These are phyloP conservation scores for Lateolabrax maculatus DNA, from an alignment of 2,797 vertebrate species.

Conservation along the genomic window DNA sequence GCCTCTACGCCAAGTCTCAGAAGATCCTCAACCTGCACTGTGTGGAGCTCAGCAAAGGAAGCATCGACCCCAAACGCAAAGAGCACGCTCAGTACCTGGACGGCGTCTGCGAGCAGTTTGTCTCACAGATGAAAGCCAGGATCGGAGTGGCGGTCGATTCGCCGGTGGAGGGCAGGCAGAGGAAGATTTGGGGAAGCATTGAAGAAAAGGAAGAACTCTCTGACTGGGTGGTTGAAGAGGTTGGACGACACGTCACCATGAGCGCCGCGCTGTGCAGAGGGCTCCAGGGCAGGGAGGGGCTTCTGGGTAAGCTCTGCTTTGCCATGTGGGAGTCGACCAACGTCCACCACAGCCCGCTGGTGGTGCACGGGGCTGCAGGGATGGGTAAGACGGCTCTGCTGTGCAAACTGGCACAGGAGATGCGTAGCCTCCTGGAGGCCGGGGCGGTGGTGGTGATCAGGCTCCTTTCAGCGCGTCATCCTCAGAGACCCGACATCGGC, in stretches of 20 bases:
- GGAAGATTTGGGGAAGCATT: slow-evolving; percentile 43
- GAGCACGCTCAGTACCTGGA: slow-evolving; percentile 86
- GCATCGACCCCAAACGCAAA: slow-evolving; percentile 73
- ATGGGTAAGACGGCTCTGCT: slow-evolving; percentile 88
- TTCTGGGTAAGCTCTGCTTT: slow-evolving; percentile 82
- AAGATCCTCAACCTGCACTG: slow-evolving; percentile 77
- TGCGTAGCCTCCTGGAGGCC: slow-evolving; percentile 68
- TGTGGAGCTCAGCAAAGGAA: slow-evolving; percentile 80
- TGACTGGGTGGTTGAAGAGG: slow-evolving; percentile 79
- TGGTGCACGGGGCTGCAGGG: slow-evolving; percentile 83
- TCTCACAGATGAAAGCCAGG: slow-evolving; percentile 83
- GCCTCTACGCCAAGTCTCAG: slow-evolving; percentile 58
- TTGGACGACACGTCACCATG: slow-evolving; percentile 73
- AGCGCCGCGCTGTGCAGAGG: slow-evolving; percentile 59
- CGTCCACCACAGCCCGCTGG: slow-evolving; percentile 73
- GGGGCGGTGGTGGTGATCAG: slow-evolving; percentile 72
- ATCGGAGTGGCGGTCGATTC: slow-evolving; percentile 51
- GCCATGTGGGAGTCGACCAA: slow-evolving; percentile 74
- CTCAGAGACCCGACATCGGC: slow-evolving; percentile 75
- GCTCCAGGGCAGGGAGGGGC: slow-evolving; percentile 81
- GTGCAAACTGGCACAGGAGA: slow-evolving; percentile 82
- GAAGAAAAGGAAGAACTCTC: slow-evolving; percentile 6
- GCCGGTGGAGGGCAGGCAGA: neutral
- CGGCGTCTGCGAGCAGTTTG: slow-evolving; percentile 84
- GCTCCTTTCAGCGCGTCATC: slow-evolving; percentile 83